Evolutionary conservation across 2,888 invertebrate species (phyloP).

Genomic region (Erannis defoliaria): DNA sequence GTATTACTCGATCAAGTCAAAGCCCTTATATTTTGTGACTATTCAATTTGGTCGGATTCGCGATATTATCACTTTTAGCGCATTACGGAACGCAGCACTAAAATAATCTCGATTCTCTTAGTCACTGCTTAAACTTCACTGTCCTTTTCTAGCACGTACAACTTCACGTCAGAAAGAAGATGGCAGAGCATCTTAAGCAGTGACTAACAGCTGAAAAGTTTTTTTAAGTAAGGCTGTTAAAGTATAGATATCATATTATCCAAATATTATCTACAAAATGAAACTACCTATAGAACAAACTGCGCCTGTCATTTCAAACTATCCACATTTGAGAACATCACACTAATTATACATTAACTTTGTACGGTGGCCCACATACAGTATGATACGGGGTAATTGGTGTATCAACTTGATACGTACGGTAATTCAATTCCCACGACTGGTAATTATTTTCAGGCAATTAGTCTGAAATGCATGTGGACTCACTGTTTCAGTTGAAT

Average conservation of each 20-base stretch:
- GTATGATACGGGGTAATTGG: conserved; percentile 28
- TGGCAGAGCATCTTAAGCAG: too few species aligned
- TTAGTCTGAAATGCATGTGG: conserved; percentile 35
- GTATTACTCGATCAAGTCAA: too few species aligned
- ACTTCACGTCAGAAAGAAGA: too few species aligned
- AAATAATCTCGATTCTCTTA: too few species aligned
- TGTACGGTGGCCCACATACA: conserved; percentile 26
- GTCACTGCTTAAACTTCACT: too few species aligned
- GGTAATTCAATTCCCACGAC: conserved; percentile 38
- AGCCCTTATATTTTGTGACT: too few species aligned
- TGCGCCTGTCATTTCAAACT: conserved; percentile 5
- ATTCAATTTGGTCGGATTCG: too few species aligned
- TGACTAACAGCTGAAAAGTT: neutral
- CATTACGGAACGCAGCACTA: too few species aligned
- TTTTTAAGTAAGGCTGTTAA: too few species aligned
- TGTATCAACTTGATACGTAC: conserved; percentile 35
- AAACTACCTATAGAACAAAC: neutral
- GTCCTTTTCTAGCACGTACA: too few species aligned
- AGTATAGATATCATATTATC: too few species aligned
- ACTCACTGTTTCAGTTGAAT: conserved; percentile 6
- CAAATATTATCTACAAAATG: neutral
- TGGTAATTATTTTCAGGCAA: conserved; percentile 42
- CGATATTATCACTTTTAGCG: too few species aligned
- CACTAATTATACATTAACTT: conserved; percentile 33
- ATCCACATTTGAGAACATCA: conserved; percentile 20